Evolutionary conservation across 2,888 invertebrate genomes (phyloP), one percentile per base, ranked within the genome.

Genomic region (Metalampra italica): DNA sequence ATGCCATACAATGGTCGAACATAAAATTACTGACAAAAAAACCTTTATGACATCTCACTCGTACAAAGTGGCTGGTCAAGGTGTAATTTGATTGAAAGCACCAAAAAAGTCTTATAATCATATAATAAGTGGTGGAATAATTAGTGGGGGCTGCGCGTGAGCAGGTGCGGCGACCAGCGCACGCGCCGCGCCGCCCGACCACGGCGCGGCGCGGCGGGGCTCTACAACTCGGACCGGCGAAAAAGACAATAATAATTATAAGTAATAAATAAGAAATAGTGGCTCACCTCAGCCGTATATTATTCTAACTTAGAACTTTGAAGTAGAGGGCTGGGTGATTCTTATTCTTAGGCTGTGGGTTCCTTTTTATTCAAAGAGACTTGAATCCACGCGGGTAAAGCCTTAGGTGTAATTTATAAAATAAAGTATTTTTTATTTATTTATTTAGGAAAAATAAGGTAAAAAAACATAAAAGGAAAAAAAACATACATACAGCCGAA

Each of bases 81-180:
- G 89, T 89, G 89, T 88, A 89, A 89, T 89, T 89, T 87, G 88
- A 88, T 88, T 88, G 89, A 89, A 87, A 88, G 89, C 85, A 85
- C 86, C 85, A 88, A 89, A 89, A 89, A 88, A 87, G 78, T 85
- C 78, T 79, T 81, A 86, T 88, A 85, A 88, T 88, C 83, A 85
- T 85, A 83, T 86, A 84, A 88, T 87, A 85, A 87, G 86, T 84
- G 84, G 84, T 78, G 76, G 85, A 82, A 88, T 88, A 88, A 88
- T 89, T 88, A 86, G 76, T 74, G 71, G 78, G 86, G 87, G 77
- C 74, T 79, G 32, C 3, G 9, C 11, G 32, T 74, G 75, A 71
- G 87, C 88, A 89, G 88, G 87, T 88, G 88, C 67, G 51, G 5
- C n/a, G 11, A 32, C 7, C 55, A 55, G 62, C 75, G 83, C 83